A percentile compares a stretch with the other conserved stretches of the same genome.
Evolutionary conservation across 1,140 invertebrate genomes (phyloP).

Genomic region (Polypedilum pembai): DNA sequence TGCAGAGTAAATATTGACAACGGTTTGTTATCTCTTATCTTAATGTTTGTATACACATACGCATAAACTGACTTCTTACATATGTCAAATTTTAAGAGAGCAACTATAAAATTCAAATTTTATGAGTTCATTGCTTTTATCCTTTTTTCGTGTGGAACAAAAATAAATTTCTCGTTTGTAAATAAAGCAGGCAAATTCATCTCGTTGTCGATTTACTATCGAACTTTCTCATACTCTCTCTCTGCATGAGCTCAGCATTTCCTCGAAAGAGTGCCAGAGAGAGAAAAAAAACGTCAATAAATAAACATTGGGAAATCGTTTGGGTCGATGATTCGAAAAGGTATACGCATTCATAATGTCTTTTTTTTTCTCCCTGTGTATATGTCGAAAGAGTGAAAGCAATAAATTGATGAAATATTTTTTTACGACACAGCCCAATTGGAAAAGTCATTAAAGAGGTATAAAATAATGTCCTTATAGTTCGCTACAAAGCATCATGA

Average conservation of each 20-base stretch:
- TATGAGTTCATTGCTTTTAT: background rate
- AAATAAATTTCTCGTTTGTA: too few species aligned
- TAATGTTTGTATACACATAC: background rate
- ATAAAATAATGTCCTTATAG: too few species aligned
- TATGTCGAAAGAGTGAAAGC: background rate
- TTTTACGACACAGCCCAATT: slow-evolving; percentile 18
- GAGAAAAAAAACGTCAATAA: slow-evolving; percentile 19
- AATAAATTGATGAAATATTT: slow-evolving; percentile 14
- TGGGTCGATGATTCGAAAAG: slow-evolving; percentile 5
- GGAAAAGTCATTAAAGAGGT: background rate
- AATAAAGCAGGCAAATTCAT: too few species aligned
- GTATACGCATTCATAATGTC: background rate
- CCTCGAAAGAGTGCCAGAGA: background rate
- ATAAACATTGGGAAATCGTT: slow-evolving; percentile 6
- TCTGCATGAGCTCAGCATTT: background rate
- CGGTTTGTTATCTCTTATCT: background rate
- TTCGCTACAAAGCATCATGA: too few species aligned
- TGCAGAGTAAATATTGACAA: slow-evolving; percentile 2
- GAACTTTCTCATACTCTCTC: background rate
- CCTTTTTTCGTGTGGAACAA: background rate
- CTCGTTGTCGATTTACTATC: background rate
- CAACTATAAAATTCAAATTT: slow-evolving; percentile 1
- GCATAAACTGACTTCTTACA: background rate
- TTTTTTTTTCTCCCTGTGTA: background rate
- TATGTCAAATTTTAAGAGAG: slow-evolving; percentile 3